These are phyloP conservation scores for Dichetophora obliterata DNA, from an alignment of 2,888 invertebrate species.

Conservation along the genomic window DNA sequence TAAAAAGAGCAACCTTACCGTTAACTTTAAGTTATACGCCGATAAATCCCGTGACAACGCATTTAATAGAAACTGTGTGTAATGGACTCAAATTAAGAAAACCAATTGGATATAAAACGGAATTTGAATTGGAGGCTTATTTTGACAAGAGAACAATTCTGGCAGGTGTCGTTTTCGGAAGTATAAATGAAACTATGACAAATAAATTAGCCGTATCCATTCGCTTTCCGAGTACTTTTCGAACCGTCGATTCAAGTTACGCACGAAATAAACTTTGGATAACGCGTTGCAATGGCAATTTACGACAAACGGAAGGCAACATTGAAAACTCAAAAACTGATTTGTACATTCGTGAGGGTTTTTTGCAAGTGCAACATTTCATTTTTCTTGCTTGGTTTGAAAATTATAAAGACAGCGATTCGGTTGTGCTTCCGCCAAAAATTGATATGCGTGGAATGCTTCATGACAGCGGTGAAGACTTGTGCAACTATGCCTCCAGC, in stretches of 20 bases:
- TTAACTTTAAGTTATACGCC: constrained; percentile 53
- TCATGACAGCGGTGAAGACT: constrained; percentile 37
- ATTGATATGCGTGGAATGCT: constrained; percentile 51
- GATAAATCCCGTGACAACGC: constrained; percentile 24
- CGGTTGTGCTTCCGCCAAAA: constrained; percentile 3
- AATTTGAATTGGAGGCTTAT: constrained; percentile 47
- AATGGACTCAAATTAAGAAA: constrained; percentile 45
- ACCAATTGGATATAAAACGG: constrained; percentile 40
- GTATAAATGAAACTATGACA: background rate
- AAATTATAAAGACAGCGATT: constrained; percentile 13
- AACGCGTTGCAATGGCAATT: constrained; percentile 58
- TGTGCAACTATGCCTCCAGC: constrained; percentile 44
- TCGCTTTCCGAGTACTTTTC: constrained; percentile 60
- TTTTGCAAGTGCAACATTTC: constrained; percentile 60
- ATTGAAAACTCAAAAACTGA: constrained; percentile 49
- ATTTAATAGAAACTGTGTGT: constrained; percentile 48
- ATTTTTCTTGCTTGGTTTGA: constrained; percentile 56
- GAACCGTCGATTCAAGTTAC: constrained; percentile 52
- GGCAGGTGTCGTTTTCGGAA: constrained; percentile 55
- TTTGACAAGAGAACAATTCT: constrained; percentile 54
- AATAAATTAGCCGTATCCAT: constrained; percentile 37
- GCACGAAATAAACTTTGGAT: constrained; percentile 55
- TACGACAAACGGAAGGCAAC: constrained; percentile 45
- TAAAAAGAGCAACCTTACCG: background rate
- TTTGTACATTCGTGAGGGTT: constrained; percentile 62